Percentiles rank a stretch among this genome's conserved stretches.
Evolutionary conservation across 2,113 vertebrate species (phyloP).

Genomic region (Octodon degus): DNA sequence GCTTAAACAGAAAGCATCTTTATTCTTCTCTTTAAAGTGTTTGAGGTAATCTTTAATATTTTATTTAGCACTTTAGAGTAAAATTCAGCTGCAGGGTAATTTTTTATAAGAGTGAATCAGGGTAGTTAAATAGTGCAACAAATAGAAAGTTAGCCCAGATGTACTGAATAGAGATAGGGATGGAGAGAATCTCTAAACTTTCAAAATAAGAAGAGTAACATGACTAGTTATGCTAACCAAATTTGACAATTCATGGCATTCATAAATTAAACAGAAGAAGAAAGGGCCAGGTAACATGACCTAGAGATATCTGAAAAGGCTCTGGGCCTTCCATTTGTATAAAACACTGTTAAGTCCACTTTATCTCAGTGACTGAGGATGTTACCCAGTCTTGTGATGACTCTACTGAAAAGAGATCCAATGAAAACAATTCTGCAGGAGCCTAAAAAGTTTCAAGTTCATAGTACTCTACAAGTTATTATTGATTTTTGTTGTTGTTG

Average conservation of each 20-base stretch:
- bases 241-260: neutral
- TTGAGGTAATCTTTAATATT: conserved; percentile 21
- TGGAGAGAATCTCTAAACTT: neutral
- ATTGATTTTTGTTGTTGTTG: neutral
- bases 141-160: neutral
- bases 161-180: neutral
- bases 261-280: neutral
- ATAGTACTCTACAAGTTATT: neutral
- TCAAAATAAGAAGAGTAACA: neutral
- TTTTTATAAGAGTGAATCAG: neutral
- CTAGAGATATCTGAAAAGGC: neutral
- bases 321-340: neutral
- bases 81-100: neutral
- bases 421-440: neutral
- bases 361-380: neutral
- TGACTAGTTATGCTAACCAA: neutral
- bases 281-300: neutral
- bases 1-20: neutral
- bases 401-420: conserved; percentile 9
- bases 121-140: neutral
- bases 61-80: neutral
- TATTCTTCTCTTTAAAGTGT: neutral
- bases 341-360: neutral
- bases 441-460: neutral
- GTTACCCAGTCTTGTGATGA: neutral